These are phyloP conservation scores for Megaustenia siamemsis DNA, from an alignment of 2,888 invertebrate species.

Conservation along the genomic window DNA sequence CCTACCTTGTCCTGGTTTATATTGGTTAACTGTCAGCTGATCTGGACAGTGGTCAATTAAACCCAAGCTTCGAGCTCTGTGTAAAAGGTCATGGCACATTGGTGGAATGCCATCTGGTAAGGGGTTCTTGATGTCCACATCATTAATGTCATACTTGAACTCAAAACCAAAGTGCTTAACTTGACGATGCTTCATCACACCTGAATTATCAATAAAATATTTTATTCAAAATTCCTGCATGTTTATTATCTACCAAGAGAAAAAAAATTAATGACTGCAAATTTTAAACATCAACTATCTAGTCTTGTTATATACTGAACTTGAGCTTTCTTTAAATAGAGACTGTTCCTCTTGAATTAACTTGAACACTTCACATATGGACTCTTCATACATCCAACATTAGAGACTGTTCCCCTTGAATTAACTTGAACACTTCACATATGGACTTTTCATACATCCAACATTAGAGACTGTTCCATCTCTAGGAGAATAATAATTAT, in stretches of 20 bases:
- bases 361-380: too few relatives aligned
- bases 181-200: conserved; percentile 86
- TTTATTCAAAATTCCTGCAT: neutral
- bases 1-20: conserved; percentile 81
- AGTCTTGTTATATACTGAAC: too few relatives aligned
- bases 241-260: neutral
- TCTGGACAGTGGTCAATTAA: conserved; percentile 74
- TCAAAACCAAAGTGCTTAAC: conserved; percentile 96
- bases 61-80: conserved; percentile 82
- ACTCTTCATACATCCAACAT: too few relatives aligned
- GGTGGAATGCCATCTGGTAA: conserved; percentile 85
- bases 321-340: too few relatives aligned
- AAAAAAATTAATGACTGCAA: too few relatives aligned
- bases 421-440: too few relatives aligned
- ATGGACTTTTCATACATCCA: too few relatives aligned
- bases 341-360: too few relatives aligned
- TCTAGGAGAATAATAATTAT: too few relatives aligned
- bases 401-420: too few relatives aligned
- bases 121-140: conserved; percentile 87
- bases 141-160: conserved; percentile 92
- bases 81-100: conserved; percentile 86
- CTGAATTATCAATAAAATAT: neutral
- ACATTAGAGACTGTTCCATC: too few relatives aligned
- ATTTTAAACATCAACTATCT: too few relatives aligned
- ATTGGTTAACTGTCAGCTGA: conserved; percentile 81